Base-by-base conservation (phyloP, 2,113 vertebrate species). In the Ammospiza nelsoni region DNA sequence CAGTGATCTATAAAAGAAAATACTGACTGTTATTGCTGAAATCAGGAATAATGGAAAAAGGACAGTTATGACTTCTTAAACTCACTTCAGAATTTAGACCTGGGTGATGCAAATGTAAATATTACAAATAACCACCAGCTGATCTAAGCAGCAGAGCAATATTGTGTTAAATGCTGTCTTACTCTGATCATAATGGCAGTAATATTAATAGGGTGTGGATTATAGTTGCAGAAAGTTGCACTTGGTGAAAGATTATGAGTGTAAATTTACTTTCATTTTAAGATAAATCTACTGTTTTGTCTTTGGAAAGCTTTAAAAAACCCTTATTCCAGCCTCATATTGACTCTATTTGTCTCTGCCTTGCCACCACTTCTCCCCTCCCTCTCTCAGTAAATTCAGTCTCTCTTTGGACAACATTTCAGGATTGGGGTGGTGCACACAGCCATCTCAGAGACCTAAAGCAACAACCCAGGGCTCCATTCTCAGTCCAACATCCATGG, bases 71-170 rank as follows among this genome's bases (percentile, higher is more conserved):
- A 67, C 63, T 78, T 68, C 28, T 78, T 62, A 77, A 94, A 75
- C 20, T 87, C 57, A 80, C 55, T 84, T 85, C 77, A 95, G 66
- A 93, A 96, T 84, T 92, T 75, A 94, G 58, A 94, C 55, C 19
- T 15, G 6, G 46, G 66, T 29, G 15, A 55, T 54, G 9, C 39
- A 74, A 87, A 69, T 24, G 39, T 67, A 76, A 86, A 75, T 75
- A 57, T 7, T 23, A 63, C 6, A 51, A 81, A 81, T 63, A 81
- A 18, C 12, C 55, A 86, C 44, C 44, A 46, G 44, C 27, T 37
- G 39, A 74, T 59, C 22, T 79, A 29, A 83, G 73, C 62, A 94
- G 43, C 55, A 52, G 51, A 76, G 43, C 57, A 92, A 4, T 55
- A 55, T 44, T 41, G 86, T 75, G 37, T 87, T 84, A 87, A 95